Evolutionary conservation across 2,113 vertebrate species (phyloP).

Genomic region (Aphyosemion australe): DNA sequence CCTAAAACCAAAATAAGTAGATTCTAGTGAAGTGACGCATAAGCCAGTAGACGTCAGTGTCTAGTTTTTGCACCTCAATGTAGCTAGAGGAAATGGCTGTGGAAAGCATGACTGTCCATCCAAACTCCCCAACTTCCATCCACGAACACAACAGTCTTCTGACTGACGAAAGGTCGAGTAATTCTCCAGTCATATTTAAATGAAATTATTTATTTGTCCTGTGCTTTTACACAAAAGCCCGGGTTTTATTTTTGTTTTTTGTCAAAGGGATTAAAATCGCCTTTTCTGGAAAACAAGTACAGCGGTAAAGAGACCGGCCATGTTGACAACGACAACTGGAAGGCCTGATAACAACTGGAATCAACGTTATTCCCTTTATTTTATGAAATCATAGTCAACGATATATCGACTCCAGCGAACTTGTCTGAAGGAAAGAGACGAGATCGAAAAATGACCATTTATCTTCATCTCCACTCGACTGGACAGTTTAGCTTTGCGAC

Average conservation of each 20-base stretch:
- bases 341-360: conserved; percentile 74
- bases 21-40: conserved; percentile 86
- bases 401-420: conserved; percentile 41
- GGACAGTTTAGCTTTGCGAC: conserved; percentile 8
- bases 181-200: conserved; percentile 86
- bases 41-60: conserved; percentile 81
- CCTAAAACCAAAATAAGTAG: conserved; percentile 82
- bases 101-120: conserved; percentile 92
- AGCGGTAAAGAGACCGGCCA: conserved; percentile 83
- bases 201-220: conserved; percentile 85
- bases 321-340: conserved; percentile 81
- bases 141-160: conserved; percentile 88
- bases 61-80: conserved; percentile 84
- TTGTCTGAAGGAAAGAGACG: conserved; percentile 42
- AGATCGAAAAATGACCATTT: conserved; percentile 34
- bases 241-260: conserved; percentile 78
- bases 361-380: conserved; percentile 59
- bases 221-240: conserved; percentile 83
- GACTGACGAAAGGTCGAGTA: conserved; percentile 94
- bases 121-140: conserved; percentile 89
- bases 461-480: background rate
- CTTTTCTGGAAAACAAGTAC: conserved; percentile 84
- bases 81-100: conserved; percentile 89
- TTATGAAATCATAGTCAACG: conserved; percentile 51
- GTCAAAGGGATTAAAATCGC: conserved; percentile 84